Conservation (phyloP, 2,797 vertebrate genomes). For the Neopelma chrysocephalum region DNA sequence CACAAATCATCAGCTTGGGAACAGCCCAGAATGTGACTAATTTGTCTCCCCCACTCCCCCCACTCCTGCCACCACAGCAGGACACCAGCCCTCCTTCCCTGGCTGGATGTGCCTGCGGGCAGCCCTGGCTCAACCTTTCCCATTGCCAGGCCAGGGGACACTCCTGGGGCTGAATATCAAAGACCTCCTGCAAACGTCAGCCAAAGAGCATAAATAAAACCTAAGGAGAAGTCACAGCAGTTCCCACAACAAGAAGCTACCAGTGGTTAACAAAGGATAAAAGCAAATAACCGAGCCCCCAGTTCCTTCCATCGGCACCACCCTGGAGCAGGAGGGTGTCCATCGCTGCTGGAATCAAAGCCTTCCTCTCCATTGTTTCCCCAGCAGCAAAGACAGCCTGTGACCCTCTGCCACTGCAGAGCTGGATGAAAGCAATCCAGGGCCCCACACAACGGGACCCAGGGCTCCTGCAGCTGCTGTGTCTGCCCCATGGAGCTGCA, state of each 20-base stretch:
- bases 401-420: not conserved
- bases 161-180: not conserved
- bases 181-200: not conserved
- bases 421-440: not conserved
- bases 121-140: not conserved
- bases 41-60: not conserved
- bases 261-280: constrained; percentile 41
- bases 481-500: rapidly evolving
- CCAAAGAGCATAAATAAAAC: constrained; percentile 12
- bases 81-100: not conserved
- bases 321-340: constrained; percentile 21
- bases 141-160: not conserved
- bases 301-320: constrained; percentile 48
- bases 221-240: not conserved
- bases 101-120: not conserved
- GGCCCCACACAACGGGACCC: rapidly evolving
- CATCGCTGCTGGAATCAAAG: constrained; percentile 27
- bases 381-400: not conserved
- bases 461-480: not conserved
- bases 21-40: rapidly evolving
- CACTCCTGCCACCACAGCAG: not conserved
- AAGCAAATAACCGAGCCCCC: not conserved
- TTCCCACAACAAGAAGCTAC: not conserved
- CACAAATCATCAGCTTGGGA: not conserved
- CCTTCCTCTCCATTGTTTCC: constrained; percentile 38